phyloP scores from a whole-genome alignment of 2,797 vertebrate species.

The Malurus splendens region DNA sequence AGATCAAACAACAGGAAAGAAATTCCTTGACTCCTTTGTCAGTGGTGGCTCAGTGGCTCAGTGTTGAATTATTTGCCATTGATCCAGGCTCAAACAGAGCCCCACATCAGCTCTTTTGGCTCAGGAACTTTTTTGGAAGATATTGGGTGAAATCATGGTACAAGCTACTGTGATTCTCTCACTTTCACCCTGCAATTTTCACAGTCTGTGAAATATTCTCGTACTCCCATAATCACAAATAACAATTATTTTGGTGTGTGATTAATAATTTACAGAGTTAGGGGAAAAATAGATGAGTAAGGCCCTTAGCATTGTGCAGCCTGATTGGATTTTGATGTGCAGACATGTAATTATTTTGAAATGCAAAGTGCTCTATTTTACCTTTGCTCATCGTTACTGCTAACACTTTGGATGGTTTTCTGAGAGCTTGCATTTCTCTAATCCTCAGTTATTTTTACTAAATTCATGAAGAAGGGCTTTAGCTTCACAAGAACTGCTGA shows the following conservation, averaged over 20 bases:
- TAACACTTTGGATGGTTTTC: background rate
- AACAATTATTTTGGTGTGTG: background rate
- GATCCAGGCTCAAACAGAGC: background rate
- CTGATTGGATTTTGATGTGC: background rate
- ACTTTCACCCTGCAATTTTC: background rate
- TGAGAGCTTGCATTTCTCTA: background rate
- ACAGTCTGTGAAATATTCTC: background rate
- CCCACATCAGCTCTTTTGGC: background rate
- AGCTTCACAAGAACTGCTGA: constrained; percentile 1
- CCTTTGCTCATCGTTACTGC: background rate
- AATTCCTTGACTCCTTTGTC: background rate
- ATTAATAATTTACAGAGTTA: background rate
- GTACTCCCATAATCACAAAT: background rate
- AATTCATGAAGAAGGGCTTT: constrained; percentile 21
- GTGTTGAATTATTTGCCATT: background rate
- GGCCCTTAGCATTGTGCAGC: background rate
- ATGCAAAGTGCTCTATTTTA: background rate
- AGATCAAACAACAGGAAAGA: background rate
- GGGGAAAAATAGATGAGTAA: background rate
- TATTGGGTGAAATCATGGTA: background rate
- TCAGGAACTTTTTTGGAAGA: background rate
- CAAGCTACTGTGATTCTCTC: background rate
- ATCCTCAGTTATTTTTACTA: constrained; percentile 10
- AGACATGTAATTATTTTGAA: background rate
- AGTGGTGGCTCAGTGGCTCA: background rate